Evolutionary conservation across 2,113 vertebrate genomes (phyloP).

Genomic region (Oreochromis tanganicae): DNA sequence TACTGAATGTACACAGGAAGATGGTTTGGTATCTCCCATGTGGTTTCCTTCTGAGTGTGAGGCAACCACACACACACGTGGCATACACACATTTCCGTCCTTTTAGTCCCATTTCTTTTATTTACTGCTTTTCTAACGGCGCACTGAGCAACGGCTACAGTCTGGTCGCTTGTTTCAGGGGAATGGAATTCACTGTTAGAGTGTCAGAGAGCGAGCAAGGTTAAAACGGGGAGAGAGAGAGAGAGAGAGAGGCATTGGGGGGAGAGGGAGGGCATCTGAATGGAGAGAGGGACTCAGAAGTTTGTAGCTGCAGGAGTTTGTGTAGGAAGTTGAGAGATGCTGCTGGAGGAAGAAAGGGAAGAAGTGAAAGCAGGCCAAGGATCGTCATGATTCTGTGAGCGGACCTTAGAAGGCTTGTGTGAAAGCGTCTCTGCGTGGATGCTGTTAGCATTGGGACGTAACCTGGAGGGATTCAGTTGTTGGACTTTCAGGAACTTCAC

Average conservation of each 20-base stretch:
- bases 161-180: conserved; percentile 67
- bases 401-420: background rate
- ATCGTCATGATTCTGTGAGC: background rate
- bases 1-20: conserved; percentile 13
- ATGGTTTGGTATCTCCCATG: background rate
- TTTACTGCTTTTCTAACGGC: conserved; percentile 30
- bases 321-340: conserved; percentile 16
- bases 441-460: background rate
- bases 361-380: conserved; percentile 2
- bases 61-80: background rate
- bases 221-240: background rate
- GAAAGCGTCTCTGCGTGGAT: background rate
- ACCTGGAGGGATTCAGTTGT: background rate
- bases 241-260: background rate
- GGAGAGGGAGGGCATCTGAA: background rate
- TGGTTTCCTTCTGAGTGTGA: conserved; percentile 25
- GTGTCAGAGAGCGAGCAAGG: conserved; percentile 29
- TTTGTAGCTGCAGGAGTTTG: conserved; percentile 16
- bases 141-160: conserved; percentile 44
- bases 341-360: conserved; percentile 10
- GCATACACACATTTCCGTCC: background rate
- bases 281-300: conserved; percentile 17
- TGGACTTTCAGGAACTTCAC: background rate
- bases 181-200: conserved; percentile 69
- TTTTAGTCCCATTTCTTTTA: conserved; percentile 15